phyloP scores from a whole-genome alignment of 2,888 invertebrate genomes.

The Amiota mariae region DNA sequence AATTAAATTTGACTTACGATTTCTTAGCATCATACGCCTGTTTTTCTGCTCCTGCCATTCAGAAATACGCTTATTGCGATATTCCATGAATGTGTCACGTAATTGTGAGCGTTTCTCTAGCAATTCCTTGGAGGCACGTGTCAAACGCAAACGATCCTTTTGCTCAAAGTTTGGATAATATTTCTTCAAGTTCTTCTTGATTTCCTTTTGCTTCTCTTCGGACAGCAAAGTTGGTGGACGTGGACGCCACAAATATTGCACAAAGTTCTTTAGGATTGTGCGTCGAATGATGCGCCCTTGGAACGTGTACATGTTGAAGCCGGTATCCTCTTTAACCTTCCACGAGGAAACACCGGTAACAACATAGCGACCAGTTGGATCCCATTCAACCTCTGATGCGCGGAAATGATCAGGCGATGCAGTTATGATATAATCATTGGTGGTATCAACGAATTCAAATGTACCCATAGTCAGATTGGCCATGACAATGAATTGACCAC shows the following conservation, averaged over 20 bases:
- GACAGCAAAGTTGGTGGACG: conserved; percentile 89
- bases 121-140: conserved; percentile 94
- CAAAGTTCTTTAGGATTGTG: conserved; percentile 92
- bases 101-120: conserved; percentile 92
- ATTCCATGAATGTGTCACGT: conserved; percentile 89
- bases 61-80: conserved; percentile 82
- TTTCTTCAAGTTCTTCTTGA: conserved; percentile 97
- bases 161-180: conserved; percentile 96
- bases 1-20: conserved; percentile 78
- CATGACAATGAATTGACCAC: conserved; percentile 94
- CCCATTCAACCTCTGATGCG: conserved; percentile 97
- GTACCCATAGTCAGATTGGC: conserved; percentile 92
- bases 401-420: conserved; percentile 94
- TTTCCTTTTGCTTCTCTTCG: conserved; percentile 91
- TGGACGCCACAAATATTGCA: conserved; percentile 96
- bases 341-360: conserved; percentile 95
- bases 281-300: conserved; percentile 85
- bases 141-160: conserved; percentile 94
- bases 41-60: conserved; percentile 87
- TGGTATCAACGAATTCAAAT: conserved; percentile 94
- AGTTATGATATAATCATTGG: conserved; percentile 95
- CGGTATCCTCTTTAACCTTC: conserved; percentile 93
- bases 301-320: conserved; percentile 98
- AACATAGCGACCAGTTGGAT: conserved; percentile 98
- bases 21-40: conserved; percentile 87